Percentiles rank a stretch among this genome's conserved stretches.
phyloP scores from a whole-genome alignment of 2,797 vertebrate genomes.

The Hoplostethus mediterraneus region DNA sequence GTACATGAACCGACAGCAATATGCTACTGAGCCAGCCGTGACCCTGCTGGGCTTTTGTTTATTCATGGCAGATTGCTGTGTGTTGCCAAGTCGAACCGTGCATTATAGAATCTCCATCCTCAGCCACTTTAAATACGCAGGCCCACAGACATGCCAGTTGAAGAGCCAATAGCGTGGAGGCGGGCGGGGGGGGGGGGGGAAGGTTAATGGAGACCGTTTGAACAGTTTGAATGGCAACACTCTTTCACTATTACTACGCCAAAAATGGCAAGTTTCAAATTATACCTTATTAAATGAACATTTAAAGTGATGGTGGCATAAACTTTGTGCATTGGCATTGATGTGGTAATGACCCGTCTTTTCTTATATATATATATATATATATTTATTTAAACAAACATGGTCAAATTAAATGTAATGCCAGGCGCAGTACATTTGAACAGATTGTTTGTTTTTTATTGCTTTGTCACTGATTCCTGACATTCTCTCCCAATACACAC shows the following conservation, averaged over 20 bases:
- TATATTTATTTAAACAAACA: no score
- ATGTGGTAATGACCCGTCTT: no score
- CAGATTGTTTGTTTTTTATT: background rate
- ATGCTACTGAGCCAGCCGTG: conserved; percentile 43
- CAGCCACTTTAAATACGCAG: conserved; percentile 19
- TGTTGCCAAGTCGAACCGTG: background rate
- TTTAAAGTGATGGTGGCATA: background rate
- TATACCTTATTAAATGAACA: background rate
- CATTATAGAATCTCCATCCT: conserved; percentile 28
- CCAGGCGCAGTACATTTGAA: background rate
- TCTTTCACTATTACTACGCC: no score
- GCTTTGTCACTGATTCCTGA: conserved; percentile 2
- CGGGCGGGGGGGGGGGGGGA: no score
- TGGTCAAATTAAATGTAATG: background rate
- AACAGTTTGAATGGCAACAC: background rate
- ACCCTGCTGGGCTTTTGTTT: conserved; percentile 34
- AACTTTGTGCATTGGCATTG: background rate
- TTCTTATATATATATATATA: no score
- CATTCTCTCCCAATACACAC: conserved; percentile 19
- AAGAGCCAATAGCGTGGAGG: background rate
- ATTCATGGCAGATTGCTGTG: conserved; percentile 9
- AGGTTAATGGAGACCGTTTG: background rate
- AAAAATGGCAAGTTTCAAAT: background rate
- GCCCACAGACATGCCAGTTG: background rate
- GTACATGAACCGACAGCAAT: conserved; percentile 51